phyloP scores from a whole-genome alignment of 2,888 invertebrate species.

The Drosophila mettleri region DNA sequence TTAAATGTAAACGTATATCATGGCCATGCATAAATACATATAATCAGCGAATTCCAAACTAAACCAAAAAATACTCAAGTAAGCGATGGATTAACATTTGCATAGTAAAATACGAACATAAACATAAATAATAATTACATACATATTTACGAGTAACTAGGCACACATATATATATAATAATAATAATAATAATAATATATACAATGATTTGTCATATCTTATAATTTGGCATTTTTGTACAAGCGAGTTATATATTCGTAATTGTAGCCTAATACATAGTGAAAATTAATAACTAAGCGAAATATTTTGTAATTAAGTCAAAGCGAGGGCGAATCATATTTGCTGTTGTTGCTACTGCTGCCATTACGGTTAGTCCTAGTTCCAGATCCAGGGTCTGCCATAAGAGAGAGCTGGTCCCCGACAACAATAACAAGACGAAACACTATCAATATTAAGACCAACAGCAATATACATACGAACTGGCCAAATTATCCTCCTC shows the following conservation, averaged over 20 bases:
- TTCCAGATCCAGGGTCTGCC: conserved; percentile 11
- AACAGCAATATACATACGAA: conserved; percentile 41
- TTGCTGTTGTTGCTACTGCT: conserved; percentile 10
- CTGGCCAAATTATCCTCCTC: conserved; percentile 74
- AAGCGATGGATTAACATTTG: conserved; percentile 56
- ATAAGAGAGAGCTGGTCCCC: conserved; percentile 17
- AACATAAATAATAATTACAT: conserved; percentile 23
- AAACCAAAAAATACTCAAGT: conserved; percentile 76
- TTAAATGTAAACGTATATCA: conserved; percentile 73
- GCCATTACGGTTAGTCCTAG: conserved; percentile 33
- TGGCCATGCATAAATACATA: conserved; percentile 70
- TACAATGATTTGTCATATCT: conserved; percentile 48
- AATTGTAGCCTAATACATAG: conserved; percentile 45
- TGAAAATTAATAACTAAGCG: conserved; percentile 54
- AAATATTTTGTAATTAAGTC: conserved; percentile 68
- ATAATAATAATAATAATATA: no score
- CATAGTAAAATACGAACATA: conserved; percentile 55
- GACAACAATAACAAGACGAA: background rate
- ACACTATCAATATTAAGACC: conserved; percentile 28
- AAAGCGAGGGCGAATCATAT: conserved; percentile 33
- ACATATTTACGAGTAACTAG: conserved; percentile 31
- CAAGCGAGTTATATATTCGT: conserved; percentile 36
- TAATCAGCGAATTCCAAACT: conserved; percentile 78
- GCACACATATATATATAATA: conserved; percentile 18
- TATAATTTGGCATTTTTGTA: conserved; percentile 43